phyloP scores from a whole-genome alignment of 1,140 invertebrate species.

The Stegodyphus dumicola region DNA sequence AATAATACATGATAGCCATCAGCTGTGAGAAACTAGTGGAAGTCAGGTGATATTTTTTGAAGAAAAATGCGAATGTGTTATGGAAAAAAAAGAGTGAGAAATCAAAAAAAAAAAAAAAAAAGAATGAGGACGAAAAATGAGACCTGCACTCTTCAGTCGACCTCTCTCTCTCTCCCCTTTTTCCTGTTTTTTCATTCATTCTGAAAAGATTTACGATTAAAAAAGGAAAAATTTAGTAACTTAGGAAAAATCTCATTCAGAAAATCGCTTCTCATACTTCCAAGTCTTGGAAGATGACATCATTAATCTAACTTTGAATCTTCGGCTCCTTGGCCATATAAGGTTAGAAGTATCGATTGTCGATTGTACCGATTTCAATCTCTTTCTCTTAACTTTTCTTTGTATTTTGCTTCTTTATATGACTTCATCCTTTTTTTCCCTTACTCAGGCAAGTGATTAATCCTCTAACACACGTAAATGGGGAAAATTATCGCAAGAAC shows the following conservation, averaged over 20 bases:
- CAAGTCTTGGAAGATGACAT: background rate
- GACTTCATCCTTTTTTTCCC: background rate
- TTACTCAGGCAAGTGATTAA: too few species aligned
- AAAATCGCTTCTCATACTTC: conserved; percentile 1
- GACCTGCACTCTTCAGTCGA: too few species aligned
- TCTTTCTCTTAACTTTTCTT: background rate
- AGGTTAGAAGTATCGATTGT: conserved; percentile 11
- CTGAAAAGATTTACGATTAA: background rate
- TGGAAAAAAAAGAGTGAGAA: too few species aligned
- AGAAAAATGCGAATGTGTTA: too few species aligned
- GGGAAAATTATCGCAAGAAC: too few species aligned
- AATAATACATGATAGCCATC: too few species aligned
- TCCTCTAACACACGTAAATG: too few species aligned
- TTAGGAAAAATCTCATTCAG: conserved; percentile 10
- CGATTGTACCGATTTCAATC: conserved; percentile 3
- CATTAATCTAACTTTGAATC: conserved; percentile 18
- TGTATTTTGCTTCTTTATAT: background rate
- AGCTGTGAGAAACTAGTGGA: too few species aligned
- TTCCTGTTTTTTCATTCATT: background rate
- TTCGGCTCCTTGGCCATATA: conserved; percentile 1
- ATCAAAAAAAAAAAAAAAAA: too few species aligned
- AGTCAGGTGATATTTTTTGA: too few species aligned
- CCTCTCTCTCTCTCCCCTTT: background rate
- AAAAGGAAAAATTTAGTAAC: background rate
- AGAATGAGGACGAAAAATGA: too few species aligned